Conservation (phyloP, 2,797 vertebrate species). For the Rallus crepitans region DNA sequence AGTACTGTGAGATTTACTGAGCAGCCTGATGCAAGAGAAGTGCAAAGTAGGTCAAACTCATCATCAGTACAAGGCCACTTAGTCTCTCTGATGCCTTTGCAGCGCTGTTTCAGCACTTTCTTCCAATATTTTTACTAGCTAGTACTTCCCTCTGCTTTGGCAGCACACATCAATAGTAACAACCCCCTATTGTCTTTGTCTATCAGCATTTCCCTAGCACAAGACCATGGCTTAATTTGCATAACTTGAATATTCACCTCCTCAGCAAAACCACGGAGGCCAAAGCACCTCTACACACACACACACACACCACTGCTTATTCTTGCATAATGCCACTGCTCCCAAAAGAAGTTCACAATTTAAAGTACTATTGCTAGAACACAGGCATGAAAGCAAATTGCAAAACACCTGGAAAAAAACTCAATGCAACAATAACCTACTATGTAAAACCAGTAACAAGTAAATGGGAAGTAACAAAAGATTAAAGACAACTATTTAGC, state of each 20-base stretch:
- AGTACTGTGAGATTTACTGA: background rate
- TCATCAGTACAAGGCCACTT: background rate
- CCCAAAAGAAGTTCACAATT: background rate
- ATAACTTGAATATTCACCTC: background rate
- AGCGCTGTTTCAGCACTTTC: background rate
- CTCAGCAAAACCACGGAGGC: background rate
- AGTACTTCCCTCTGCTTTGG: background rate
- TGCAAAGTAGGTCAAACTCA: background rate
- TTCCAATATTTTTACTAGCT: background rate
- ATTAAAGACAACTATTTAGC: background rate
- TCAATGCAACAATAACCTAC: background rate
- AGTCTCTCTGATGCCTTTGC: background rate
- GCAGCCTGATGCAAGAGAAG: background rate
- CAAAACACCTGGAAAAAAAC: slow-evolving; percentile 7
- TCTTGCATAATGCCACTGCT: background rate
- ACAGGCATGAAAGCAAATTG: background rate
- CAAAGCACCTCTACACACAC: background rate
- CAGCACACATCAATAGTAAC: background rate
- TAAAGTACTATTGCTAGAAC: background rate
- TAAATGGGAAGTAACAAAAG: background rate
- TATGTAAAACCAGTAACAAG: background rate
- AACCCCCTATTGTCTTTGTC: background rate
- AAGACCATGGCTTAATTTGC: background rate
- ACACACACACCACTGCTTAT: background rate
- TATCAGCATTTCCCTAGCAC: background rate